Evolutionary conservation across 2,888 invertebrate species (phyloP).

Genomic region (Coleophora flavipennella): DNA sequence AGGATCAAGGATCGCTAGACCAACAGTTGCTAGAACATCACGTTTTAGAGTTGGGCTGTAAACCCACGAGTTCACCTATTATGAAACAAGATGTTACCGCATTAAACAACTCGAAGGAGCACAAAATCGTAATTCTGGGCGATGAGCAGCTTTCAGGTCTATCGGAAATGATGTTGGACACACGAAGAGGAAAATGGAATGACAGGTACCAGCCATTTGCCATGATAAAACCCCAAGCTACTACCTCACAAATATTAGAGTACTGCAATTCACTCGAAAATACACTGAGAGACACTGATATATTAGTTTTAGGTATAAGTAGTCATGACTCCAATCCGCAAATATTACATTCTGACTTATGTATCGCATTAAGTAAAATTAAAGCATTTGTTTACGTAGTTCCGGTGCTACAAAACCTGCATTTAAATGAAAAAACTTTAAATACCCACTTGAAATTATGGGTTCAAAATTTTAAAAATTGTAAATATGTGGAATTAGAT

Average conservation of each 20-base stretch:
- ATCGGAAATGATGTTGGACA: background rate
- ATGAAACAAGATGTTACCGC: no score
- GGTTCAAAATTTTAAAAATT: background rate
- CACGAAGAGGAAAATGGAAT: background rate
- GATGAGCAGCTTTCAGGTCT: background rate
- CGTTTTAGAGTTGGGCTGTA: no score
- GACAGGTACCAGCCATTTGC: background rate
- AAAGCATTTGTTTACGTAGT: background rate
- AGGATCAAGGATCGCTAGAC: no score
- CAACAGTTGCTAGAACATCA: no score
- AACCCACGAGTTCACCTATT: no score
- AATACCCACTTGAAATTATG: constrained; percentile 1
- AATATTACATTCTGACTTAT: background rate
- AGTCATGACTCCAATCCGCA: background rate
- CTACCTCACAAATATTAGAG: background rate
- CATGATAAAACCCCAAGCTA: background rate
- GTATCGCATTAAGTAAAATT: background rate
- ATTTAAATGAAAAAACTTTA: background rate
- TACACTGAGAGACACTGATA: background rate
- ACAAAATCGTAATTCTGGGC: background rate
- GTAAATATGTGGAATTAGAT: background rate
- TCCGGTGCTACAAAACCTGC: background rate
- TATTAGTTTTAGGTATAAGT: background rate
- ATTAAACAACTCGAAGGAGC: background rate
- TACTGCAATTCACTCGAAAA: background rate